Evolutionary conservation across 2,113 vertebrate species (phyloP), one percentile per base, ranked within the genome.

Genomic region (Galemys pyrenaicus): DNA sequence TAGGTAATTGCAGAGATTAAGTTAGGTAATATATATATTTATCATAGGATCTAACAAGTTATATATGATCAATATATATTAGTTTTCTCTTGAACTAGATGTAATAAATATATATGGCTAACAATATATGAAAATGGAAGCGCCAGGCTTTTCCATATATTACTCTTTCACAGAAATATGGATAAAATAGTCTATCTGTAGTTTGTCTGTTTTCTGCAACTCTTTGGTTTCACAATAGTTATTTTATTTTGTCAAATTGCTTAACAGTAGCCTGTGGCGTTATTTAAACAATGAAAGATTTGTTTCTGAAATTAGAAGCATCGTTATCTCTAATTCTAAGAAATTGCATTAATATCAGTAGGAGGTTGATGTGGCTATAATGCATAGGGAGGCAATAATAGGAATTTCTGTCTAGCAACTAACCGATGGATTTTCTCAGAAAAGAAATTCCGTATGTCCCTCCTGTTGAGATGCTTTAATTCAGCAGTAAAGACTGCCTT

Each of bases 231-330:
- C 67, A 37, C 19, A 7, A 24, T 56, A 51, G 28, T 70, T 91
- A 74, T 65, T 94, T 6, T 85, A 41, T 84, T 96, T 80, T 94
- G 71, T 75, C 94, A 84, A 82, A 93, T 71, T 92, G 79, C 32
- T 83, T 85, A 89, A 74, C 44, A 46, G 49, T 73, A 81, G 49
- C 73, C 87, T 85, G 60, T 90, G 81, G 80, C 90, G 35, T 94
- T 94, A 68, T 74, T 95, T 95, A 93, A 93, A 93, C n/a, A 94
- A 78, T 87, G 60, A 92, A 93, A 32, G 67, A 95, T 92, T 95
- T 94, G 39, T 94, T 68, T 96, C 65, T 94, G 62, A 82, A 84
- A 78, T 93, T 78, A 77, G 32, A 86, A 78, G 30, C 35, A 44
- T 94, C 41, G 73, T 94, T 96, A 70, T 68, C 67, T 82, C 56